Conservation (phyloP, 2,888 invertebrate species). For the Spodoptera picta region DNA sequence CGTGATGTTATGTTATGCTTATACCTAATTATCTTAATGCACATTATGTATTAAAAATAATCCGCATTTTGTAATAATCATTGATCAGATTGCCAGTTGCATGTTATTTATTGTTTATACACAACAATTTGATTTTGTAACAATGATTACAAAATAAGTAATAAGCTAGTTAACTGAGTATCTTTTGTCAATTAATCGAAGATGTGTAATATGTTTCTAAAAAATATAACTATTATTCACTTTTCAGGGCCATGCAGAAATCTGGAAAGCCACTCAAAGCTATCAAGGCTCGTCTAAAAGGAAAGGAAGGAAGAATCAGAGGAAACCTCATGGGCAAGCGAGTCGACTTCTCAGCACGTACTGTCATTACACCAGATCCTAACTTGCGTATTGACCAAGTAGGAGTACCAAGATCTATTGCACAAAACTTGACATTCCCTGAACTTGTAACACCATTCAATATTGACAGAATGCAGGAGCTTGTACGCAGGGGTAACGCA, state of each 20-base stretch:
- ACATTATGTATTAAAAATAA: not conserved
- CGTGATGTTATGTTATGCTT: no score
- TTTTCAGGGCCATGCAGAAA: constrained; percentile 97
- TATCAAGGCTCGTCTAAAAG: constrained; percentile 98
- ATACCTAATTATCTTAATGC: not conserved
- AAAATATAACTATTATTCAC: constrained; percentile 9
- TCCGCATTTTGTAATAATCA: not conserved
- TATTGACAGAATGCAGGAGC: constrained; percentile 97
- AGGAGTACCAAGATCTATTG: constrained; percentile 99
- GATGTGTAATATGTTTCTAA: not conserved
- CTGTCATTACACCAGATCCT: constrained; percentile 99
- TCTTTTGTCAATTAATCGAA: not conserved
- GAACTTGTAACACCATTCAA: constrained; percentile 99
- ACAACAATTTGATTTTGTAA: no score
- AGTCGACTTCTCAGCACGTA: constrained; percentile 99
- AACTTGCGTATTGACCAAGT: constrained; percentile 98
- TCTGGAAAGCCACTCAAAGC: constrained; percentile 99
- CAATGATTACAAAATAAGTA: not conserved
- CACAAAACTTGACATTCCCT: constrained; percentile 99
- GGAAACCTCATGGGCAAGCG: constrained; percentile 99
- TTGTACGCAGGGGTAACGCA: constrained; percentile 98
- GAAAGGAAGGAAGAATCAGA: constrained; percentile 99
- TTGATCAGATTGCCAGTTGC: no score
- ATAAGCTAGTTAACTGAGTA: not conserved
- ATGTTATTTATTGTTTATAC: no score